Percentiles rank a stretch among this genome's conserved stretches.
Conservation (phyloP, 1,140 invertebrate genomes). For the Tetragnatha versicolor region DNA sequence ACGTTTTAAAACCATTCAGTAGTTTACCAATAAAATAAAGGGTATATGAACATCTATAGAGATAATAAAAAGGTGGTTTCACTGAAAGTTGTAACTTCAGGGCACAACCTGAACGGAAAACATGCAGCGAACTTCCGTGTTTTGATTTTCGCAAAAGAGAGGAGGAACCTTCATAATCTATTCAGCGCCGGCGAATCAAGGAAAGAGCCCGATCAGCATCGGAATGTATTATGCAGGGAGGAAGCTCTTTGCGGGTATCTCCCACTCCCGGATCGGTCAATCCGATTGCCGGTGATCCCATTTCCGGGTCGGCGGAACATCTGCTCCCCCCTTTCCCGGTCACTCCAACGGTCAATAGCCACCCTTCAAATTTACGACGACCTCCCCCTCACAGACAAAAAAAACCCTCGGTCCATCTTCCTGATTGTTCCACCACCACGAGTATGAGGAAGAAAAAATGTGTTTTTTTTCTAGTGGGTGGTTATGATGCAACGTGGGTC, state of each 20-base stretch:
- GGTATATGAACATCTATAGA: no score
- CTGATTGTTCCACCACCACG: background rate
- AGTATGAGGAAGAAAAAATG: background rate
- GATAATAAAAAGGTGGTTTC: no score
- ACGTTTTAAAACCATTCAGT: no score
- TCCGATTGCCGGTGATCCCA: conserved; percentile 16
- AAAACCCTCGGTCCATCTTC: background rate
- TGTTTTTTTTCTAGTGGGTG: background rate
- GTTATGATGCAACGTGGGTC: background rate
- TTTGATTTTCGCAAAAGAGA: no score
- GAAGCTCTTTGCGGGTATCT: background rate
- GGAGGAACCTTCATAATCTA: no score
- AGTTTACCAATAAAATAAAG: no score
- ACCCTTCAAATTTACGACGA: conserved; percentile 24
- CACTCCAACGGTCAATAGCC: conserved; percentile 17
- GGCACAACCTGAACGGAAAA: no score
- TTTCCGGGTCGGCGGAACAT: conserved; percentile 16
- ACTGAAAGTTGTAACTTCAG: no score
- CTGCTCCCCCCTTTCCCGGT: background rate
- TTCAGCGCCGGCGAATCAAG: no score
- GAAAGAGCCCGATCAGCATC: background rate
- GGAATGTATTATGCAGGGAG: conserved; percentile 33
- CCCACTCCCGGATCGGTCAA: conserved; percentile 36
- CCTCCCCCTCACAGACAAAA: background rate
- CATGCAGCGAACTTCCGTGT: no score